Evolutionary conservation across 37 sponge, comb jelly and placozoan genomes (phyloP).

Genomic region (Diacarnus erythraeanus): DNA sequence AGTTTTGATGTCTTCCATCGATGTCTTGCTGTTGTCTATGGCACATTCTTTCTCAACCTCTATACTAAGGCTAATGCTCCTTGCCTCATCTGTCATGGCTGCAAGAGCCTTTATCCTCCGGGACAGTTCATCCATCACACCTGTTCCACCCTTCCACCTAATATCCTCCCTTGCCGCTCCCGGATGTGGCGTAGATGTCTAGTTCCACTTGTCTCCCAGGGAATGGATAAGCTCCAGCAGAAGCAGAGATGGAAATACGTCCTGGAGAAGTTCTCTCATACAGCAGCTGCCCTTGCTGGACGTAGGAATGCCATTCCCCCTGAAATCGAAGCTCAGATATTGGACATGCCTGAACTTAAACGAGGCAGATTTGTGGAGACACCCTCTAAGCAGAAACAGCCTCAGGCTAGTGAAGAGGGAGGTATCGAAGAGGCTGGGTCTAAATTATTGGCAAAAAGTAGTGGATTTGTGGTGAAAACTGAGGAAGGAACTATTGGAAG

Average conservation of each 20-base stretch:
- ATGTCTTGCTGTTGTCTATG: conserved; percentile 73
- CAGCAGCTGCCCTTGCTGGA: conserved; percentile 22
- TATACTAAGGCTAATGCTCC: conserved; percentile 81
- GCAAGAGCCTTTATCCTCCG: conserved; percentile 74
- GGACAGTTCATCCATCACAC: conserved; percentile 80
- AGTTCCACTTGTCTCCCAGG: conserved; percentile 66
- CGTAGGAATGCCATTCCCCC: conserved; percentile 51
- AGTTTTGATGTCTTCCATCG: conserved; percentile 77
- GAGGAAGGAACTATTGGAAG: background rate
- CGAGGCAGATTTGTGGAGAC: conserved; percentile 58
- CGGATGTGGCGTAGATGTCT: conserved; percentile 82
- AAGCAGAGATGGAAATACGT: conserved; percentile 77
- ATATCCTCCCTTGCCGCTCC: conserved; percentile 72
- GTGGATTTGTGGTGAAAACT: background rate
- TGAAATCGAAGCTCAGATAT: conserved; percentile 44
- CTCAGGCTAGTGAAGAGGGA: background rate
- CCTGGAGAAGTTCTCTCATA: conserved; percentile 76
- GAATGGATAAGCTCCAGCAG: conserved; percentile 75
- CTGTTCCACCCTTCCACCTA: conserved; percentile 60
- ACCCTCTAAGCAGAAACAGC: conserved; percentile 26
- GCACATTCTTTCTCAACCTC: conserved; percentile 76
- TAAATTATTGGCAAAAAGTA: too few species aligned
- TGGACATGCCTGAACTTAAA: conserved; percentile 80
- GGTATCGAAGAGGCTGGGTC: background rate
- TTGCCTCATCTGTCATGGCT: conserved; percentile 69